These are phyloP conservation scores for Elymnias hypermnestra DNA, from an alignment of 1,140 invertebrate species.

Conservation along the genomic window DNA sequence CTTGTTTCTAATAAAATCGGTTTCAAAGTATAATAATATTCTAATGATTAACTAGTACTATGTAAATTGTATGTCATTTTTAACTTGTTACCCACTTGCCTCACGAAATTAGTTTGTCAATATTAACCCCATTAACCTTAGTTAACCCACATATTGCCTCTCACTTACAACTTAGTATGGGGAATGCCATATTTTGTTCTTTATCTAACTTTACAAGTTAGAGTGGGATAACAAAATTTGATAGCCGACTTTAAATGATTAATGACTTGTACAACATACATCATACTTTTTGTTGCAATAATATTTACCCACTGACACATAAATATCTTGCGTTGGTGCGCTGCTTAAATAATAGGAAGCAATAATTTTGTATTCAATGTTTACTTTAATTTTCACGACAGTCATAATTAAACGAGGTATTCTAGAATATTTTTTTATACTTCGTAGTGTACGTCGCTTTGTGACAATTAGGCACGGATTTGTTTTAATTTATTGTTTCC, in stretches of 20 bases:
- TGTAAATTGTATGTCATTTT: neutral
- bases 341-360: no score
- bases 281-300: no score
- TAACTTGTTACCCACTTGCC: constrained; percentile 10
- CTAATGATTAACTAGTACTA: neutral
- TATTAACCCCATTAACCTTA: constrained; percentile 12
- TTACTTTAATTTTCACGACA: no score
- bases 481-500: no score
- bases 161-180: neutral
- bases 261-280: neutral
- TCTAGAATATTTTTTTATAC: no score
- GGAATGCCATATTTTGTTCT: neutral
- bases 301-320: no score
- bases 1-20: no score
- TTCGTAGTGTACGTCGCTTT: no score
- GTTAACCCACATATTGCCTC: constrained; percentile 4
- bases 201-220: neutral
- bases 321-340: no score
- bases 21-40: neutral
- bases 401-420: no score
- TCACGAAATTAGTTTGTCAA: constrained; percentile 6
- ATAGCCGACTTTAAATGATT: neutral
- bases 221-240: neutral
- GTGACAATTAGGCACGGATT: no score
- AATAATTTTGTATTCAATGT: no score